Conservation (phyloP, 2,113 vertebrate species). For the Sterrhoptilus dennistouni region DNA sequence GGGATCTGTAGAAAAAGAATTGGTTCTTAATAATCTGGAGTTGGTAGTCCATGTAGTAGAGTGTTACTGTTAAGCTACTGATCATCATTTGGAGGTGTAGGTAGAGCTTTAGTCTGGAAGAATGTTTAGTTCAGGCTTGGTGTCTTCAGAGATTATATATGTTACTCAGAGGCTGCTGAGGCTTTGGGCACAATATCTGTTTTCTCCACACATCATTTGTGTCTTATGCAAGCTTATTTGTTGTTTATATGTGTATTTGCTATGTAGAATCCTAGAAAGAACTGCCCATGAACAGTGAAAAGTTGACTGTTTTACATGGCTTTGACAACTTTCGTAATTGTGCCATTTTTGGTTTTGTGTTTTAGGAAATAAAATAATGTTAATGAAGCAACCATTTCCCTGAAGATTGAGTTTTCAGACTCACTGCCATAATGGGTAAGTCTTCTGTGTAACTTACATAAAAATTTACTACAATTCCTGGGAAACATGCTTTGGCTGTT, state of each 20-base stretch:
- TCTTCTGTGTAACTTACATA: not conserved
- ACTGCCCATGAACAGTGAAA: not conserved
- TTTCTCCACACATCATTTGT: not conserved
- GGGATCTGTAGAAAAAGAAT: not conserved
- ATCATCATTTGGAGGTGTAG: not conserved
- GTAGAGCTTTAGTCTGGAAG: not conserved
- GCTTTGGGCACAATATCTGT: not conserved
- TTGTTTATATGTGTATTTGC: not conserved
- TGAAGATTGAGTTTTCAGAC: slow-evolving; percentile 79
- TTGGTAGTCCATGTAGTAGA: not conserved
- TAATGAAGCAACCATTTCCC: slow-evolving; percentile 84
- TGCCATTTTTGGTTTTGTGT: not conserved
- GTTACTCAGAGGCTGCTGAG: not conserved
- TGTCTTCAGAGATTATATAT: not conserved
- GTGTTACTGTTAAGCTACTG: not conserved
- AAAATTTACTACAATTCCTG: not conserved
- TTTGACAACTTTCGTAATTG: not conserved
- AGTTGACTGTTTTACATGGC: not conserved
- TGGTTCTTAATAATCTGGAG: not conserved
- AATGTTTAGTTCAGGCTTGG: not conserved
- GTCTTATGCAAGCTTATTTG: not conserved
- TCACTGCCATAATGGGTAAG: slow-evolving; percentile 90
- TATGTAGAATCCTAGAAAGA: not conserved
- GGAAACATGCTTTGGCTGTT: not conserved
- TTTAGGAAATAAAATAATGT: slow-evolving; percentile 83